Evolutionary conservation across 2,888 invertebrate genomes (phyloP), one percentile per base, ranked within the genome.

Genomic region (Drosophila fungiperda): DNA sequence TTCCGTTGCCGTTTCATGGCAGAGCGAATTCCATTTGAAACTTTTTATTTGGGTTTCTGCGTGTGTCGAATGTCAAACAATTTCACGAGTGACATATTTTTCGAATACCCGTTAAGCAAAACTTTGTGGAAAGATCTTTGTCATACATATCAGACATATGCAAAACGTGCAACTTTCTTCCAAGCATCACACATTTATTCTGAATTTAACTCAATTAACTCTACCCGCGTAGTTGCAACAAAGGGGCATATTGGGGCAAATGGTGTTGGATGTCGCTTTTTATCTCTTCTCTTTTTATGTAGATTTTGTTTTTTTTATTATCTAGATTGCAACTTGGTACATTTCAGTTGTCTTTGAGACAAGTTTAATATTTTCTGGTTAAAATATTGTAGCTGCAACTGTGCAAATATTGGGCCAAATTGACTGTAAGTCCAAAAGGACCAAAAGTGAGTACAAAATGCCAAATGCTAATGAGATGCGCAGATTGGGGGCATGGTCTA

Each of bases 21-120:
- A 42, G 20, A 55, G 52, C 64, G 57, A 67, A 65, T 69, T 80
- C 67, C 68, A 78, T 82, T 82, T 69, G 45, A 82, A 81, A 75
- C 57, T 80, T 78, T 80, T 73, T 68, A 65, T 78, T 78, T 69
- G 62, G 40, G 42, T 55, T 62, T 53, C 20, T 73, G 64, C 64
- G 77, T 80, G 80, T 69, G 65, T 72, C 82, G 82, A 68, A 75
- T 80, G 80, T 78, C 79, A 78, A 78, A 68, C 67, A 75, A 75
- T 65, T 78, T 75, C 60, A 77, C 67, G 69, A 60, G 50, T 61
- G 64, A 68, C 67, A 72, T 50, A 65, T 66, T 80, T 78, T 58
- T 66, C n/a, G 82, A 68, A 80, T 66, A 67, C 53, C 68, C 62
- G 60, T 70, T 68, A 54, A 68, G 32, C 5, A 53, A 54, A 74